Evolutionary conservation across 2,797 vertebrate species (phyloP).

Genomic region (Sciurus carolinensis): DNA sequence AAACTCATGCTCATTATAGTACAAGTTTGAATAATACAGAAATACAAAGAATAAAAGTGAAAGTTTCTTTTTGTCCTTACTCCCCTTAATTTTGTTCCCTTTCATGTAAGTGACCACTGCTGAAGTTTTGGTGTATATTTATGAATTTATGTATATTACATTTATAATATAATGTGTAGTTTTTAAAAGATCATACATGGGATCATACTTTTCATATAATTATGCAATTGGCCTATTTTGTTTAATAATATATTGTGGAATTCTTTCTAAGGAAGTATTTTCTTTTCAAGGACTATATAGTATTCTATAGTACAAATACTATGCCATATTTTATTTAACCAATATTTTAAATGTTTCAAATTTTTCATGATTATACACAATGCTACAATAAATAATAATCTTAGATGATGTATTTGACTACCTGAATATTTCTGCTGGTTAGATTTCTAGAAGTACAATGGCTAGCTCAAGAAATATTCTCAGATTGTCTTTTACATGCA

Average conservation of each 20-base stretch:
- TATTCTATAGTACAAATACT: background rate
- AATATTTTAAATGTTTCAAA: background rate
- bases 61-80: background rate
- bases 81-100: background rate
- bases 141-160: background rate
- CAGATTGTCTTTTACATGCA: background rate
- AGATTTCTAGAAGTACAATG: background rate
- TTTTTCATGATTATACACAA: too few relatives aligned
- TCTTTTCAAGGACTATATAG: background rate
- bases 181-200: background rate
- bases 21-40: background rate
- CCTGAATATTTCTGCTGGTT: background rate
- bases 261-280: background rate
- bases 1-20: background rate
- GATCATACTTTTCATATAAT: background rate
- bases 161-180: background rate
- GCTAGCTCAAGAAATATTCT: background rate
- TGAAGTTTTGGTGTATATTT: background rate
- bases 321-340: background rate
- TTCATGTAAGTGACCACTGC: background rate
- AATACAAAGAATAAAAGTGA: background rate
- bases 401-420: background rate
- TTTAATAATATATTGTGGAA: background rate
- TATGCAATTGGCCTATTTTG: background rate
- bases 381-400: background rate